These are phyloP conservation scores for Pipistrellus kuhlii DNA, from an alignment of 2,797 vertebrate genomes.

Conservation along the genomic window DNA sequence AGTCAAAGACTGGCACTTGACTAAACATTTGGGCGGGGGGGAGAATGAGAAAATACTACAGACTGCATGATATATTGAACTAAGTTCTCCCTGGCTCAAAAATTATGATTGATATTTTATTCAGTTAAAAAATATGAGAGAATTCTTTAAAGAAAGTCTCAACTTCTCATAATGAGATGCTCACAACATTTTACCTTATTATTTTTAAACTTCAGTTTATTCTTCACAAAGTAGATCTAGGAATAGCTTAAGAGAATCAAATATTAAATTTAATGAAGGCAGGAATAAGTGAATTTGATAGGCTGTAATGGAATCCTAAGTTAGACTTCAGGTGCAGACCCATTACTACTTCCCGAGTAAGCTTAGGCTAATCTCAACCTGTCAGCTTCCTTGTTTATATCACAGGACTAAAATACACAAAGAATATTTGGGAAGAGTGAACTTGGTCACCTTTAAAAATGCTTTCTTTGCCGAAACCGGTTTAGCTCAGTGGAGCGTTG, in stretches of 20 bases:
- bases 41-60: constrained; percentile 29
- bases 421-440: neutral
- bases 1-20: neutral
- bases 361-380: neutral
- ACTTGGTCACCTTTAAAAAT: neutral
- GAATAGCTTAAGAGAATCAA: constrained; percentile 26
- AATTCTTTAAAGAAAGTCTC: neutral
- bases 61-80: neutral
- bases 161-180: neutral
- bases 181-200: constrained; percentile 28
- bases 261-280: neutral
- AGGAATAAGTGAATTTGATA: neutral
- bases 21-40: neutral
- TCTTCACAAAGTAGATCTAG: constrained; percentile 26
- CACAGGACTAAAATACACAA: neutral
- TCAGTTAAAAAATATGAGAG: constrained; percentile 44
- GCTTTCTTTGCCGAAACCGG: neutral
- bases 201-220: constrained; percentile 43
- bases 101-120: constrained; percentile 23
- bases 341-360: neutral
- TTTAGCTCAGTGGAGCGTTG: too few relatives aligned
- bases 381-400: neutral
- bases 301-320: neutral
- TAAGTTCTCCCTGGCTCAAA: neutral
- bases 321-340: neutral